phyloP scores from a whole-genome alignment of 2,888 invertebrate species.

The Acrobasis repandana region DNA sequence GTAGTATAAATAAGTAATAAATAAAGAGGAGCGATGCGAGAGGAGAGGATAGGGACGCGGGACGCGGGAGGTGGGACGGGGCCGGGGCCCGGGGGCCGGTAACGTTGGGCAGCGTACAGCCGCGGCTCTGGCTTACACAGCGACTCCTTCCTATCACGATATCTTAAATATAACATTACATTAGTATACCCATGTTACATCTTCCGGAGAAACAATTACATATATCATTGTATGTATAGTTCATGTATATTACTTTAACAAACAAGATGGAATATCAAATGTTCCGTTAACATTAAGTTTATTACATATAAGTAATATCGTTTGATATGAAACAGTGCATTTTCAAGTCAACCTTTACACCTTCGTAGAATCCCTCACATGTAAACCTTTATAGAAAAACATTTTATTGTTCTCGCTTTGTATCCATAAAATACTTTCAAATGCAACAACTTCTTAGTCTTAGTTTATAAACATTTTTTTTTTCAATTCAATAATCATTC shows the following conservation, averaged over 20 bases:
- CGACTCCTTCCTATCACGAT: slow-evolving; percentile 58
- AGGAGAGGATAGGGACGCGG: slow-evolving; percentile 27
- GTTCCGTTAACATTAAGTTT: slow-evolving; percentile 58
- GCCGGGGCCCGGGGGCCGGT: slow-evolving; percentile 13
- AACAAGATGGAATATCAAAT: slow-evolving; percentile 76
- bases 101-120: slow-evolving; percentile 10
- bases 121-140: background rate
- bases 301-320: slow-evolving; percentile 64
- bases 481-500: slow-evolving; percentile 80
- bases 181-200: slow-evolving; percentile 59
- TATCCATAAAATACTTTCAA: slow-evolving; percentile 82
- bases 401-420: slow-evolving; percentile 81
- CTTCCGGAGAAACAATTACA: slow-evolving; percentile 54
- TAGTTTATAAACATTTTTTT: slow-evolving; percentile 77
- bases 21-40: slow-evolving; percentile 38
- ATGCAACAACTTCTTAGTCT: slow-evolving; percentile 82
- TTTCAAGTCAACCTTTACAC: slow-evolving; percentile 67
- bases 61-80: slow-evolving; percentile 1
- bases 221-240: slow-evolving; percentile 42
- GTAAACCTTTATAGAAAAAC: slow-evolving; percentile 81
- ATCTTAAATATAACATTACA: slow-evolving; percentile 54
- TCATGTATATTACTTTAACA: slow-evolving; percentile 70
- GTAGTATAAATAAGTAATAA: slow-evolving; percentile 41
- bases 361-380: slow-evolving; percentile 69
- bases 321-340: slow-evolving; percentile 78